Conservation (phyloP, 1,140 invertebrate species). For the Helicoverpa armigera region DNA sequence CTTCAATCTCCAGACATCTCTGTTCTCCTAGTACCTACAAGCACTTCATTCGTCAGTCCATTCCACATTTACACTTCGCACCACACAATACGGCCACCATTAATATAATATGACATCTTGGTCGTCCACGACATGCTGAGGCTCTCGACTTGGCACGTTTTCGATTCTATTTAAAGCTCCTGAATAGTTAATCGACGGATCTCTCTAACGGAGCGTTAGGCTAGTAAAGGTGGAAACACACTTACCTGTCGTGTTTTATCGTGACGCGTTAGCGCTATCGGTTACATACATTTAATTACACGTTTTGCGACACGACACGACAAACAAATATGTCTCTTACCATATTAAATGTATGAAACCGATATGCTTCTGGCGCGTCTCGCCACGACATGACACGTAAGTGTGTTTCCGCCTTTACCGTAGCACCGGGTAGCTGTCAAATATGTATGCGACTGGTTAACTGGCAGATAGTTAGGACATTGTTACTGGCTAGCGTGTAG, state of each 20-base stretch:
- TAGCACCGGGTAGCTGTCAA: conserved; percentile 17
- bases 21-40: background rate
- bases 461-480: conserved; percentile 18
- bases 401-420: too few relatives aligned
- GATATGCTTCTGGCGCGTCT: too few relatives aligned
- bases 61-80: background rate
- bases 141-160: conserved; percentile 76
- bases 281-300: too few relatives aligned
- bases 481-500: background rate
- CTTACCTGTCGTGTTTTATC: too few relatives aligned
- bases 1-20: background rate
- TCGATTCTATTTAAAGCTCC: conserved; percentile 79
- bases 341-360: too few relatives aligned
- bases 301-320: background rate
- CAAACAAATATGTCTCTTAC: too few relatives aligned
- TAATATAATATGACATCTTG: conserved; percentile 70
- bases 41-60: background rate
- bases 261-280: too few relatives aligned
- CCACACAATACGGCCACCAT: conserved; percentile 63
- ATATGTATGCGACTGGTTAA: conserved; percentile 43
- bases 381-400: too few relatives aligned
- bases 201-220: conserved; percentile 41
- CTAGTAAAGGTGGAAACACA: background rate
- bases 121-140: conserved; percentile 48
- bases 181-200: conserved; percentile 73